A percentile compares a stretch with the other conserved stretches of the same genome.
These are phyloP conservation scores for Druon quercuslanigerum DNA, from an alignment of 1,140 invertebrate species.

Conservation along the genomic window DNA sequence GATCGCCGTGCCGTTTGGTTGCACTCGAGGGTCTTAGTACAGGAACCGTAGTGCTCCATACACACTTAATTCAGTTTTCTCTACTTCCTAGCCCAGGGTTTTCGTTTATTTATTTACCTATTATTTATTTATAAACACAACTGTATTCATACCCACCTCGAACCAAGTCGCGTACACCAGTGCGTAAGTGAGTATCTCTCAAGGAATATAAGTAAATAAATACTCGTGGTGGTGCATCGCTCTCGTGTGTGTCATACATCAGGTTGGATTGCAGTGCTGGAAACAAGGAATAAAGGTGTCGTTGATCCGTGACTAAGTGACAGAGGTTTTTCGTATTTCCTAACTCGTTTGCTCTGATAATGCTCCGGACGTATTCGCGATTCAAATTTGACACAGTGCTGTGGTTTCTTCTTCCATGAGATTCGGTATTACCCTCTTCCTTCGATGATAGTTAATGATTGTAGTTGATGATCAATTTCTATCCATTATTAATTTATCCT, in stretches of 20 bases:
- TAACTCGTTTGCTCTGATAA: slow-evolving; percentile 12
- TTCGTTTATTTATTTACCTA: slow-evolving; percentile 11
- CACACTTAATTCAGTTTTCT: background rate
- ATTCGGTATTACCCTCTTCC: background rate
- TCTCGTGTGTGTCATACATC: slow-evolving; percentile 30
- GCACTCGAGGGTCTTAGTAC: slow-evolving; percentile 5
- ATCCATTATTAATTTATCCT: too few species aligned
- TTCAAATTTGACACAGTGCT: slow-evolving; percentile 34
- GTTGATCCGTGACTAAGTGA: slow-evolving; percentile 31
- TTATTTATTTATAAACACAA: slow-evolving; percentile 15
- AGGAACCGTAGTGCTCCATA: background rate
- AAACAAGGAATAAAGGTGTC: slow-evolving; percentile 33
- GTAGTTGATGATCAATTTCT: too few species aligned
- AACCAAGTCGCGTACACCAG: background rate
- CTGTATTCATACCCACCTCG: background rate
- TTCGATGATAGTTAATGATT: background rate
- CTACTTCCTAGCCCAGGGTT: background rate
- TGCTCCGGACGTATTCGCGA: slow-evolving; percentile 45
- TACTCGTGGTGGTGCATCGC: slow-evolving; percentile 16
- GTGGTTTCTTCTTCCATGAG: slow-evolving; percentile 22
- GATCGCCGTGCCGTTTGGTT: slow-evolving; percentile 64
- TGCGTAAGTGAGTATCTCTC: slow-evolving; percentile 14
- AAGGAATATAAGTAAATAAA: slow-evolving; percentile 1
- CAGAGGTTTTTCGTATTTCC: slow-evolving; percentile 25
- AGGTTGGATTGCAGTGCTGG: slow-evolving; percentile 51